Base-by-base conservation (phyloP, 2,888 invertebrate genomes). In the Plagodis dolabraria region DNA sequence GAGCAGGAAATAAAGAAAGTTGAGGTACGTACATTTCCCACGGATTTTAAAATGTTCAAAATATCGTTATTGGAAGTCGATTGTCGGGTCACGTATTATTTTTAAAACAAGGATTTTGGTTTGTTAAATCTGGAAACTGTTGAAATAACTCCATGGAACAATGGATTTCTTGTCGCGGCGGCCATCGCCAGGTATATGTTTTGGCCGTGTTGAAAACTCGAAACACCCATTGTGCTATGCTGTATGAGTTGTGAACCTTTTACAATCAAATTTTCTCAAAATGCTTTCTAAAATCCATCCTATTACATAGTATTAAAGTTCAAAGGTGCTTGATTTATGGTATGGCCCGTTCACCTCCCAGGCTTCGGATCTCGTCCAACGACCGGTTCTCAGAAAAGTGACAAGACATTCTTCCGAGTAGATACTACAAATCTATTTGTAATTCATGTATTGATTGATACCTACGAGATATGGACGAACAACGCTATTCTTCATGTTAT, bases 351-450 rank as follows among this genome's bases (percentile, higher is more conserved):
- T 62, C 55, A 58, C 53, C 54, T 58, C 60, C 67, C 64, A 53
- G 60, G 61, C 69, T 65, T 71, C 67, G 73, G 75, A 79, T 77
- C 81, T 77, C 77, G 76, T 69, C 72, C 76, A 69, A 60, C 67
- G 80, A 87, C 86, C 86, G 86, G 87, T 89, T 89, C 84, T 83
- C 70, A 77, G 85, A 86, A 89, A 83, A 80, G 80, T 84, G 79
- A 87, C 83, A 77, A 78, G 79, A 80, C 82, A 82, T 86, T 85
- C 79, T 75, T 80, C 75, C 65, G 74, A 78, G 69, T 73, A 74
- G 68, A 72, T 73, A 69, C 64, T 64, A 70, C 63, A 63, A 74
- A 67, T 62, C 64, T 74, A 69, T 67, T 60, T 63, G 63, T 63
- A 66, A 69, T 65, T 55, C 57, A 60, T 63, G 54, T 45, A 46